phyloP scores from a whole-genome alignment of 2,113 vertebrate species.

The Neodontobutis hainanensis region DNA sequence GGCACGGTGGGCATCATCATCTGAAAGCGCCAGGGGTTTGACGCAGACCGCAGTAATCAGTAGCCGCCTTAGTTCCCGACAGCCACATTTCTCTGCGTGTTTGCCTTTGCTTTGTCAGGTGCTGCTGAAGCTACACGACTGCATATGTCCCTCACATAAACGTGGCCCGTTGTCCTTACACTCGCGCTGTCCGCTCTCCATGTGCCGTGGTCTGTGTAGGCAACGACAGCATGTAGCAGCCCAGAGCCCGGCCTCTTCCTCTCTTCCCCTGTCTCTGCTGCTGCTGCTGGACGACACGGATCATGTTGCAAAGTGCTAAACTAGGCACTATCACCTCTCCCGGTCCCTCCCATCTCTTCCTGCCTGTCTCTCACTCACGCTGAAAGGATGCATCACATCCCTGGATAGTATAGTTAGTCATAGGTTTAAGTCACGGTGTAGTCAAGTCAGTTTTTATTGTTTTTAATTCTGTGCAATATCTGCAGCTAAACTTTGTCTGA shows the following conservation, averaged over 20 bases:
- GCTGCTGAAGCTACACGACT: slow-evolving; percentile 44
- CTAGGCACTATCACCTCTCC: slow-evolving; percentile 50
- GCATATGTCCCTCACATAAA: slow-evolving; percentile 22
- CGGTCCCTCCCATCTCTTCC: slow-evolving; percentile 47
- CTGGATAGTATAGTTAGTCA: background rate
- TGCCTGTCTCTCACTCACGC: slow-evolving; percentile 8
- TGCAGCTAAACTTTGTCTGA: too few species aligned
- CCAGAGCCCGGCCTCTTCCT: slow-evolving; percentile 51
- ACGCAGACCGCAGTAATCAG: slow-evolving; percentile 64
- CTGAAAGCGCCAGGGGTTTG: slow-evolving; percentile 47
- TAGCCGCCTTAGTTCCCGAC: slow-evolving; percentile 32
- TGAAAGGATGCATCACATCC: slow-evolving; percentile 14
- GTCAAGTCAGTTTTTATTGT: too few species aligned
- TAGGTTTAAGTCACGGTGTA: background rate
- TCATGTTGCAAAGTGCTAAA: slow-evolving; percentile 74
- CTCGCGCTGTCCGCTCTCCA: slow-evolving; percentile 39
- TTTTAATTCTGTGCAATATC: too few species aligned
- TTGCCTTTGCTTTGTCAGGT: slow-evolving; percentile 32
- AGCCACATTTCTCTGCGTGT: slow-evolving; percentile 36
- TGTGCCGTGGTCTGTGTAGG: slow-evolving; percentile 22
- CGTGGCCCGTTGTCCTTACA: slow-evolving; percentile 35
- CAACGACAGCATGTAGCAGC: slow-evolving; percentile 31
- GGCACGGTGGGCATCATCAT: slow-evolving; percentile 57
- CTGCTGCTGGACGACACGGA: slow-evolving; percentile 44
- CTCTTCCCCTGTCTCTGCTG: background rate